Percentiles rank a stretch among this genome's conserved stretches.
Evolutionary conservation across 2,888 invertebrate genomes (phyloP).

Genomic region (Acleris sparsana): DNA sequence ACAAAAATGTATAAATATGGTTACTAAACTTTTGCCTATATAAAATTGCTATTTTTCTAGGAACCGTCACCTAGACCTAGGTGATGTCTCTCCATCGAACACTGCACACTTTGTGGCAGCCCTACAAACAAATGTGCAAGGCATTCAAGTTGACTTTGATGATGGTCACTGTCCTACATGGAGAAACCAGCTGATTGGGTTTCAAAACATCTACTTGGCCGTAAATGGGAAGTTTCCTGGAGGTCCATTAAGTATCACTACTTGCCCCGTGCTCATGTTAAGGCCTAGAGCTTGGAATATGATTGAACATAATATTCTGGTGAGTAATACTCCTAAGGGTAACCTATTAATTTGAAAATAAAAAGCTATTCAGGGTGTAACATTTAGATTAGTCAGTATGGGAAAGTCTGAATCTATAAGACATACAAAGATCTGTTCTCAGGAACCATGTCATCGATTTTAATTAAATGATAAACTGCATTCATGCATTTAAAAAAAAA

Average conservation of each 20-base stretch:
- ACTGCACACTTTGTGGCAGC: conserved; percentile 82
- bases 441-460: no score
- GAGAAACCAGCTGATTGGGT: conserved; percentile 86
- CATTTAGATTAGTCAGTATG: no score
- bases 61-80: conserved; percentile 85
- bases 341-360: no score
- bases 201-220: conserved; percentile 83
- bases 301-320: conserved; percentile 86
- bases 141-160: conserved; percentile 87
- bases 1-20: no score
- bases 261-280: conserved; percentile 86
- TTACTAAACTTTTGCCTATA: no score
- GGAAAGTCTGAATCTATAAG: no score
- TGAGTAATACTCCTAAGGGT: conserved; percentile 42
- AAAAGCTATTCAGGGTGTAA: no score
- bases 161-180: conserved; percentile 90
- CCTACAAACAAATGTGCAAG: conserved; percentile 82
- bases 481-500: no score
- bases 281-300: conserved; percentile 90
- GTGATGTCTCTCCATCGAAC: conserved; percentile 86
- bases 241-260: conserved; percentile 74
- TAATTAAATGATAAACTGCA: no score
- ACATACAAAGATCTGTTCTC: no score
- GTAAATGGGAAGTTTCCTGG: conserved; percentile 79
- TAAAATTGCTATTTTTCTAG: conserved; percentile 47